Conservation (phyloP, 2,888 invertebrate genomes). For the Eubasilissa splendida region DNA sequence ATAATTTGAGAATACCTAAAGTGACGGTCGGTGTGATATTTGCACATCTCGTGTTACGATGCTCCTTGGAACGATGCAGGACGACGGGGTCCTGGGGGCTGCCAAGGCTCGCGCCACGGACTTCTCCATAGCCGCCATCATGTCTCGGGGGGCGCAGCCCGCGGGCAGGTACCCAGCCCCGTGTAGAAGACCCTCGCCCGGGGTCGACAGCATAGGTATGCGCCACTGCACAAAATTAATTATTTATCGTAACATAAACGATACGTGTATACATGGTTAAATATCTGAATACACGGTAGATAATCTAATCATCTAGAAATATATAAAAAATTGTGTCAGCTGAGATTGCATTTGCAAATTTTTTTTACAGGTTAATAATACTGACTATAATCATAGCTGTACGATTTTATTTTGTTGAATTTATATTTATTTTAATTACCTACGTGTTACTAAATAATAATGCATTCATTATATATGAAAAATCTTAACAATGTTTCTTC, state of each 20-base stretch:
- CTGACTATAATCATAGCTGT: too few species aligned
- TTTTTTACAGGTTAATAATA: too few species aligned
- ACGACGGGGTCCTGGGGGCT: conserved; percentile 64
- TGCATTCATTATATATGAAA: too few species aligned
- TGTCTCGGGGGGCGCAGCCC: conserved; percentile 79
- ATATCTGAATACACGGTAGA: too few species aligned
- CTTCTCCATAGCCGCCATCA: conserved; percentile 96
- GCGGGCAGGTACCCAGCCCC: conserved; percentile 65
- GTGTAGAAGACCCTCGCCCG: conserved; percentile 54
- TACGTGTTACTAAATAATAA: too few species aligned
- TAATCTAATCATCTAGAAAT: too few species aligned
- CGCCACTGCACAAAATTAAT: neutral
- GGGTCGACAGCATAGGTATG: conserved; percentile 44
- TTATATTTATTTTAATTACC: too few species aligned
- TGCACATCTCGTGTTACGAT: conserved; percentile 62
- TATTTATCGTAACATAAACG: too few species aligned
- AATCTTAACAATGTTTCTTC: neutral
- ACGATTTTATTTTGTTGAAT: too few species aligned
- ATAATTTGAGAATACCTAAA: neutral
- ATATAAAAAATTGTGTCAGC: too few species aligned
- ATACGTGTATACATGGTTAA: too few species aligned
- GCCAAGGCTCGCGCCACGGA: conserved; percentile 81
- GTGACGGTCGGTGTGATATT: neutral
- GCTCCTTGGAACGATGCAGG: conserved; percentile 64
- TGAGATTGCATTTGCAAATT: too few species aligned